Evolutionary conservation across 2,113 vertebrate genomes (phyloP).

Genomic region (Oceanodroma tethys): DNA sequence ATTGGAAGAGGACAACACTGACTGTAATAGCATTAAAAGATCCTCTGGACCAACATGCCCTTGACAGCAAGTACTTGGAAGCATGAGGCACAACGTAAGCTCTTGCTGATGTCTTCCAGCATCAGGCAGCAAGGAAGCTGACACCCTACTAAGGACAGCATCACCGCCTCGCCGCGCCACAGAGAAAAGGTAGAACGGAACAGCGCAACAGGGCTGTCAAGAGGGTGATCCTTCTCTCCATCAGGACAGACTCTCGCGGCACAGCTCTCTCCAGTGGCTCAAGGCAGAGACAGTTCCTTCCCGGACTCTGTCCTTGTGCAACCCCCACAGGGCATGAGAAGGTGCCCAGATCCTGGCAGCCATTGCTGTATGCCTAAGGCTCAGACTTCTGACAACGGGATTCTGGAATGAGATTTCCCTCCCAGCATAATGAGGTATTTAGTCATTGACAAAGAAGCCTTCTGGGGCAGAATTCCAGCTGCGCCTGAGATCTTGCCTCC

Average conservation of each 20-base stretch:
- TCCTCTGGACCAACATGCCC: background rate
- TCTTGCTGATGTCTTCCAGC: background rate
- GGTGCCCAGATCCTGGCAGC: constrained; percentile 3
- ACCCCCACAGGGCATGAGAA: background rate
- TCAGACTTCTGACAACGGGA: constrained; percentile 13
- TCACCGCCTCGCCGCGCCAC: background rate
- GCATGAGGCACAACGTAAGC: background rate
- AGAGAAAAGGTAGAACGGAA: background rate
- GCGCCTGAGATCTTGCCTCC: background rate
- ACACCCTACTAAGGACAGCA: background rate
- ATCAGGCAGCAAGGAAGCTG: background rate
- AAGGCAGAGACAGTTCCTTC: background rate
- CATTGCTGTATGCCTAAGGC: background rate
- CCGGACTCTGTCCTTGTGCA: background rate
- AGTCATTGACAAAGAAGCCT: constrained; percentile 8
- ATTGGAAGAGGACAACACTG: background rate
- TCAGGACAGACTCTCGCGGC: rapidly evolving
- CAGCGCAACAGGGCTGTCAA: constrained; percentile 1
- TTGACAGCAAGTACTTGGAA: background rate
- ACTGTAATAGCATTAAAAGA: constrained; percentile 12
- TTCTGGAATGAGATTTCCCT: constrained; percentile 5
- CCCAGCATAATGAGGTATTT: background rate
- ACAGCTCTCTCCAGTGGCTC: background rate
- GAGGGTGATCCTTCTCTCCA: background rate
- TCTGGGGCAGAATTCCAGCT: constrained; percentile 45